Evolutionary conservation across 2,113 vertebrate species (phyloP).

Genomic region (Chlorodrepanis virens): DNA sequence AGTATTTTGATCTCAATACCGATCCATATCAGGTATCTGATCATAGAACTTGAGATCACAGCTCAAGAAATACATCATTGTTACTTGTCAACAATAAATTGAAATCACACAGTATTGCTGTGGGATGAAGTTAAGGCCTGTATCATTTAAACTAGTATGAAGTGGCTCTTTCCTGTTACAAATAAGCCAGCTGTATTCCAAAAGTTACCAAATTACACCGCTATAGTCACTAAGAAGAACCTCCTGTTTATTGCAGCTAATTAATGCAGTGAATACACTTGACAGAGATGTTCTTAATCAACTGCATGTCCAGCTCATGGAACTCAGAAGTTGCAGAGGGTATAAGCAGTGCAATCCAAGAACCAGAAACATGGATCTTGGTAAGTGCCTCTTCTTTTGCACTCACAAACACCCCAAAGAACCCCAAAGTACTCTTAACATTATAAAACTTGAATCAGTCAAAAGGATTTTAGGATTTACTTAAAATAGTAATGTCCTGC

Average conservation of each 20-base stretch:
- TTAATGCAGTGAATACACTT: slow-evolving; percentile 88
- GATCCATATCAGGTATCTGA: slow-evolving; percentile 92
- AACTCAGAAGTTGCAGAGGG: slow-evolving; percentile 89
- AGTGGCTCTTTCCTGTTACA: background rate
- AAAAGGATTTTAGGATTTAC: background rate
- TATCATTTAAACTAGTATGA: background rate
- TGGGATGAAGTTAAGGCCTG: background rate
- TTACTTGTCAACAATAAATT: background rate
- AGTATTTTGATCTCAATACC: slow-evolving; percentile 95
- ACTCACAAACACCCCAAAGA: background rate
- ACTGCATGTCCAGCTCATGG: slow-evolving; percentile 91
- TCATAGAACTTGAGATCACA: background rate
- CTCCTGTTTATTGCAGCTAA: slow-evolving; percentile 74
- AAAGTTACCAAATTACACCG: background rate
- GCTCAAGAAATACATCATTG: background rate
- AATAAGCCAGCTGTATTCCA: background rate
- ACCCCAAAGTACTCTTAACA: background rate
- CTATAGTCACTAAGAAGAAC: background rate
- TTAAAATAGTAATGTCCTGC: background rate
- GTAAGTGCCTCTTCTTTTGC: slow-evolving; percentile 60
- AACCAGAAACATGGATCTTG: slow-evolving; percentile 84
- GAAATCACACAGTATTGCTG: rapidly evolving
- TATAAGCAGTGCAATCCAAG: slow-evolving; percentile 90
- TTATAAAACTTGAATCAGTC: background rate
- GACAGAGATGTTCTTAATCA: slow-evolving; percentile 87